Evolutionary conservation across 1,140 invertebrate genomes (phyloP), one percentile per base, ranked within the genome.

Genomic region (Eubasilissa regina): DNA sequence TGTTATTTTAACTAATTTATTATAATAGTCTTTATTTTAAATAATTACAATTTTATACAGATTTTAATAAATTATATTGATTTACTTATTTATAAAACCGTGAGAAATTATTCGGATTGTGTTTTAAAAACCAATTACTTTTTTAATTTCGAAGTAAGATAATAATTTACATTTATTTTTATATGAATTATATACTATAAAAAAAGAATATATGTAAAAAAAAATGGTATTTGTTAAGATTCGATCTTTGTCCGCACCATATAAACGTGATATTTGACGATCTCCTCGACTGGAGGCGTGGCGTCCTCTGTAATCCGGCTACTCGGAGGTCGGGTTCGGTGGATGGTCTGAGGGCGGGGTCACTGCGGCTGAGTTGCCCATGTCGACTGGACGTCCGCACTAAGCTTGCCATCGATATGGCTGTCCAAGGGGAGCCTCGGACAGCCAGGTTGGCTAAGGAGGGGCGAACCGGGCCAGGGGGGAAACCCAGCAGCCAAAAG

Each of bases 401-500:
- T 94, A 95, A 95, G 95, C 94, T 92, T 89, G 94, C 94, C 95
- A 94, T 96, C 95, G 94, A 97, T 95, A 97, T 97, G 95, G 95
- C 90, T 87, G 90, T 89, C 91, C 90, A 88, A 91, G 93, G 93
- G 95, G 95, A 97, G 92, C 93, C 91, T 87, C 87, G 90, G 91
- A 89, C 86, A 87, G 90, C 94, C 96, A 97, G 96, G 96, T 97
- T 94, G 91, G 92, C 91, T 93, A 94, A 97, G 92, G 96, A 97
- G 95, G 93, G 94, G 94, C 93, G 96, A 90, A 97, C 92, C 94
- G 96, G 96, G 95, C 95, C 95, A 97, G 96, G 94, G 94, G 94
- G 95, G 96, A 94, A 96, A 97, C 94, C 92, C 93, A 97, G 95
- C 95, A 97, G 95, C 95, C 95, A 96, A 97, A 96, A 97, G 95